phyloP scores from a whole-genome alignment of 2,888 invertebrate species.

The Dromius quadrimaculatus region DNA sequence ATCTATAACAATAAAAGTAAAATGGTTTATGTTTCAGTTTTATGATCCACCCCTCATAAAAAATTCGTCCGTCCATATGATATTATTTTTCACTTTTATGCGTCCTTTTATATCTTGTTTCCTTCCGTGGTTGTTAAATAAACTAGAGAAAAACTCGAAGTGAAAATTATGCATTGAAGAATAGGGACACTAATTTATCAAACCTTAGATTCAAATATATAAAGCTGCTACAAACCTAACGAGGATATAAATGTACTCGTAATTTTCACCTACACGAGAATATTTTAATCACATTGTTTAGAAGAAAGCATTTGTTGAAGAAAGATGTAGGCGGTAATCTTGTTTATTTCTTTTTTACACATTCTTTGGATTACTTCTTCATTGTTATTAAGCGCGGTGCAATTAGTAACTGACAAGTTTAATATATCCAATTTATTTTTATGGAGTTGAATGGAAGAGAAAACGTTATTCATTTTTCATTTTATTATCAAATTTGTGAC shows the following conservation, averaged over 20 bases:
- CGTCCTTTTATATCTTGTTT: constrained; percentile 10
- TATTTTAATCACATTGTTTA: constrained; percentile 8
- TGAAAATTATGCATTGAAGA: background rate
- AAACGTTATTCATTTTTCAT: no score
- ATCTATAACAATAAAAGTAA: constrained; percentile 30
- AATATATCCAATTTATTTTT: background rate
- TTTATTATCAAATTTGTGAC: no score
- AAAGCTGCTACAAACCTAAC: constrained; percentile 10
- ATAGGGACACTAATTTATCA: constrained; percentile 26
- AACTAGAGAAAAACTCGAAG: background rate
- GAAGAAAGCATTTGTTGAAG: background rate
- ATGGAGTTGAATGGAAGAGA: no score
- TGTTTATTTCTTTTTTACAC: background rate
- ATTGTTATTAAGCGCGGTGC: constrained; percentile 26
- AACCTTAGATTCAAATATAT: constrained; percentile 18
- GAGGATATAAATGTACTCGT: constrained; percentile 33
- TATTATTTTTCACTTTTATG: constrained; percentile 2
- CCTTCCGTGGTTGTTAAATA: constrained; percentile 1
- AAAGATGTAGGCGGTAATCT: constrained; percentile 2
- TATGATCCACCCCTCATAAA: constrained; percentile 16
- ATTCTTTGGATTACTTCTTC: constrained; percentile 16
- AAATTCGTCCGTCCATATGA: constrained; percentile 16
- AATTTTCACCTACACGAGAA: constrained; percentile 25
- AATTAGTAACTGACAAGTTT: constrained; percentile 15
- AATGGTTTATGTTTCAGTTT: constrained; percentile 32